Conservation (phyloP, 2,888 invertebrate genomes). For the Polylopha cassiicola region DNA sequence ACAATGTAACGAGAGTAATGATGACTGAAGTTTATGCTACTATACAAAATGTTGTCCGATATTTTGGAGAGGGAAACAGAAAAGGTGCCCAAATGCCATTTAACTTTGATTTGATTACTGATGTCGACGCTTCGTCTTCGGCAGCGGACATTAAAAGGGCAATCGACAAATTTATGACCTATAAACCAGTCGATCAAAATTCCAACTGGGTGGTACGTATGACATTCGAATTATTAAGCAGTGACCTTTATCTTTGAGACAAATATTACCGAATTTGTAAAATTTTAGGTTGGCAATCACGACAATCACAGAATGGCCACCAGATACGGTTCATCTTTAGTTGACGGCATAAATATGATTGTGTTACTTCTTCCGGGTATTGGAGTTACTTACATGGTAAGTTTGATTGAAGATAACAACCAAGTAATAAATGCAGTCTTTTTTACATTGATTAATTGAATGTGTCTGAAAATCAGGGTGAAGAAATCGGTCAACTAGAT, state of each 20-base stretch:
- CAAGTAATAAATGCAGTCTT: no score
- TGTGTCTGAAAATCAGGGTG: slow-evolving; percentile 78
- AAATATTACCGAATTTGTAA: slow-evolving; percentile 8
- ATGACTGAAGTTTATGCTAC: slow-evolving; percentile 87
- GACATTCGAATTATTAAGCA: neutral
- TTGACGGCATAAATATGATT: slow-evolving; percentile 84
- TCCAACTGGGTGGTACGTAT: slow-evolving; percentile 87
- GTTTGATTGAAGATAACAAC: slow-evolving; percentile 5
- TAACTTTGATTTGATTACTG: slow-evolving; percentile 84
- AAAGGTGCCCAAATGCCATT: slow-evolving; percentile 86
- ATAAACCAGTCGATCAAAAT: slow-evolving; percentile 76
- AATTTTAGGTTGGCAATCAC: slow-evolving; percentile 82
- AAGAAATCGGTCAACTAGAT: slow-evolving; percentile 89
- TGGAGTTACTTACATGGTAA: slow-evolving; percentile 81
- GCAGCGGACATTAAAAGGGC: slow-evolving; percentile 78
- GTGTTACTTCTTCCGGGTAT: slow-evolving; percentile 85
- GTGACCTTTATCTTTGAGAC: neutral
- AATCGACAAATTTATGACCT: slow-evolving; percentile 80
- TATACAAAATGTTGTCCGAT: slow-evolving; percentile 78
- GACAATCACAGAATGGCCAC: slow-evolving; percentile 80
- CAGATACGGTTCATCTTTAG: slow-evolving; percentile 78
- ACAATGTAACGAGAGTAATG: slow-evolving; percentile 77
- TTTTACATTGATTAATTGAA: slow-evolving; percentile 7
- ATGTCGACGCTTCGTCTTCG: slow-evolving; percentile 75
- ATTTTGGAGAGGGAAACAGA: slow-evolving; percentile 77